phyloP scores from a whole-genome alignment of 2,113 vertebrate genomes.

The Mastomys natalensis region DNA sequence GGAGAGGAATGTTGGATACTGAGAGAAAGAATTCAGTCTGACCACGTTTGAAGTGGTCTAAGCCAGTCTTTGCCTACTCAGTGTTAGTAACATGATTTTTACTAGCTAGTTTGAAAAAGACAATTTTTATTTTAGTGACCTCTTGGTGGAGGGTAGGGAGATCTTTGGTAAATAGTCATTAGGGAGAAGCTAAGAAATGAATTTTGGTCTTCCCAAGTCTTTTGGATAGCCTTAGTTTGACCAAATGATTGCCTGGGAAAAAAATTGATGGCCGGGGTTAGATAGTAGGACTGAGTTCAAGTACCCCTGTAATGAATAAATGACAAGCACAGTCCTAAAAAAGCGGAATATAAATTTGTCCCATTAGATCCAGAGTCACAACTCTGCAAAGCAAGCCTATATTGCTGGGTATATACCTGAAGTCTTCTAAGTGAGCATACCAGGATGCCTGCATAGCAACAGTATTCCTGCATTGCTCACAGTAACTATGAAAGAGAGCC shows the following conservation, averaged over 20 bases:
- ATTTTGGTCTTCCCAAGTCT: background rate
- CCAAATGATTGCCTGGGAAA: background rate
- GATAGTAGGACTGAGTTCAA: background rate
- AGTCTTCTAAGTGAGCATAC: background rate
- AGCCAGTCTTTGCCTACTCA: constrained; percentile 17
- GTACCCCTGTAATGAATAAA: background rate
- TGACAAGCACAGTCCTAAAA: background rate
- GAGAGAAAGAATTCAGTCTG: background rate
- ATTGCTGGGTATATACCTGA: too few species aligned
- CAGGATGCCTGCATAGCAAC: background rate
- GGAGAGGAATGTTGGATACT: background rate
- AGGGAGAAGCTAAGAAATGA: background rate
- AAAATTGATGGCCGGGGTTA: background rate
- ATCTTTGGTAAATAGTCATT: background rate
- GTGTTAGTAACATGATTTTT: background rate
- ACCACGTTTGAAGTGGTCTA: constrained; percentile 34
- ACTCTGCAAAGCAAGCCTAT: background rate
- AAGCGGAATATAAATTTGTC: background rate
- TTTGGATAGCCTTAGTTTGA: background rate
- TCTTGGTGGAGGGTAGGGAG: fast-evolving
- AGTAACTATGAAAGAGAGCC: background rate
- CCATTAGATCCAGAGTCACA: background rate
- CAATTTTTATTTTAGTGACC: background rate
- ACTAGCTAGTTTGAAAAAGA: background rate
- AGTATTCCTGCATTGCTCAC: background rate